A percentile compares a stretch with the other conserved stretches of the same genome.
phyloP scores from a whole-genome alignment of 2,113 vertebrate genomes.

The Rhinichthys klamathensis region DNA sequence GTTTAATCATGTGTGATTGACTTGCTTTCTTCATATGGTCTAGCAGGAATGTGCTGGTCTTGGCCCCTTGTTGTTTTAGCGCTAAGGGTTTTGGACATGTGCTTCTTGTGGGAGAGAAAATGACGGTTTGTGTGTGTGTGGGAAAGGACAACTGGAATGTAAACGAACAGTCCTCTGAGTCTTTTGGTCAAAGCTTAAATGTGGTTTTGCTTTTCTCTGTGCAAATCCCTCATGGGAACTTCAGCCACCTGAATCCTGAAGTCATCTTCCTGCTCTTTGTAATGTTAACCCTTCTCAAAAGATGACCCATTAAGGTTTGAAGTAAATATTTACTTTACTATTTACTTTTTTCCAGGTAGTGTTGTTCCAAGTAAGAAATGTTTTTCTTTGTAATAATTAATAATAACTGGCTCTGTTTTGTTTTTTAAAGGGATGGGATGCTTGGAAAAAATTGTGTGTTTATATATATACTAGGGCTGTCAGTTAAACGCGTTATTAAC shows the following conservation, averaged over 20 bases:
- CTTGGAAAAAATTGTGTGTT: not conserved
- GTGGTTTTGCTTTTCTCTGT: slow-evolving; percentile 21
- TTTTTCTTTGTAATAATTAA: not conserved
- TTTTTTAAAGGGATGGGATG: not conserved
- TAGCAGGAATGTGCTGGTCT: slow-evolving; percentile 32
- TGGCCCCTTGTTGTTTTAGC: slow-evolving; percentile 30
- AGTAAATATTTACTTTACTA: not conserved
- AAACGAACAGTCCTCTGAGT: slow-evolving; percentile 1
- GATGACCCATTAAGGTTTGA: not conserved
- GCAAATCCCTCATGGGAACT: not conserved
- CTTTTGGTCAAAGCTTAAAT: not conserved
- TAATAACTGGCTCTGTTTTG: not conserved
- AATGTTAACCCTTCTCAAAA: not conserved
- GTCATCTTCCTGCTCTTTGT: slow-evolving; percentile 31
- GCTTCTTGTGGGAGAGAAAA: slow-evolving; percentile 21
- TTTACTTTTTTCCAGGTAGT: not conserved
- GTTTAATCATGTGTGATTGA: slow-evolving; percentile 23
- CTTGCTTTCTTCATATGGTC: slow-evolving; percentile 22
- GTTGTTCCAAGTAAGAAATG: not conserved
- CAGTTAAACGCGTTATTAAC: too few species aligned
- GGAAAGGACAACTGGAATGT: slow-evolving; percentile 12
- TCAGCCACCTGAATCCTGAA: not conserved
- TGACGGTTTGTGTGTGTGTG: slow-evolving; percentile 18
- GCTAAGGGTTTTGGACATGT: slow-evolving; percentile 28
- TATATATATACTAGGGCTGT: too few species aligned